These are phyloP conservation scores for Babylonia areolata DNA, from an alignment of 1,140 invertebrate genomes.

Conservation along the genomic window DNA sequence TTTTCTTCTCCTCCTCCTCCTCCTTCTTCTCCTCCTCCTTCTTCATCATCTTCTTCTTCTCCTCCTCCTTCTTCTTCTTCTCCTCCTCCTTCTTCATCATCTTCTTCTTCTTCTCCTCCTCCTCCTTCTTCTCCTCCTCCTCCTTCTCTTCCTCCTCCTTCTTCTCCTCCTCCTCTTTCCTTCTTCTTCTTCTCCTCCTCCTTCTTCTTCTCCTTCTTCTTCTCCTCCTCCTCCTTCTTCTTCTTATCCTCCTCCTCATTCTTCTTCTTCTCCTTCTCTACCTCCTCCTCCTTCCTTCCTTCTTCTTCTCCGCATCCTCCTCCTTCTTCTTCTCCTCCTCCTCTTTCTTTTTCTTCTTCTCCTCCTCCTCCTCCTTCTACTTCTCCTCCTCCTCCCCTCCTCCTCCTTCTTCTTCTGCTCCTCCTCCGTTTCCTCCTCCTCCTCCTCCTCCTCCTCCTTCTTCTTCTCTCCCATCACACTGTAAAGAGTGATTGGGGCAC, in stretches of 20 bases:
- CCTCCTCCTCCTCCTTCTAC: no score
- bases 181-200: background rate
- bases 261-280: background rate
- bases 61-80: background rate
- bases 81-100: no score
- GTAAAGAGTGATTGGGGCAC: no score
- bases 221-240: background rate
- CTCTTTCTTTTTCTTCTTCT: no score
- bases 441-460: no score
- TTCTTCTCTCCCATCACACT: no score
- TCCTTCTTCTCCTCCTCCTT: background rate
- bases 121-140: background rate
- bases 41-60: background rate
- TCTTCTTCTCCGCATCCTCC: no score
- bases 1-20: background rate
- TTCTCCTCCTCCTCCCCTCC: no score
- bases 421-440: no score
- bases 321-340: no score
- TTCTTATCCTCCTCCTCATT: background rate
- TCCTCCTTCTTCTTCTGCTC: no score
- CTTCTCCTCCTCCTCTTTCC: background rate
- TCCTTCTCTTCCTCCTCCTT: no score
- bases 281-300: background rate
- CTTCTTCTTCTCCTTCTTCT: background rate
- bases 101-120: background rate